Base-by-base conservation (phyloP, 2,888 invertebrate genomes). In the Geophilus truncorum region DNA sequence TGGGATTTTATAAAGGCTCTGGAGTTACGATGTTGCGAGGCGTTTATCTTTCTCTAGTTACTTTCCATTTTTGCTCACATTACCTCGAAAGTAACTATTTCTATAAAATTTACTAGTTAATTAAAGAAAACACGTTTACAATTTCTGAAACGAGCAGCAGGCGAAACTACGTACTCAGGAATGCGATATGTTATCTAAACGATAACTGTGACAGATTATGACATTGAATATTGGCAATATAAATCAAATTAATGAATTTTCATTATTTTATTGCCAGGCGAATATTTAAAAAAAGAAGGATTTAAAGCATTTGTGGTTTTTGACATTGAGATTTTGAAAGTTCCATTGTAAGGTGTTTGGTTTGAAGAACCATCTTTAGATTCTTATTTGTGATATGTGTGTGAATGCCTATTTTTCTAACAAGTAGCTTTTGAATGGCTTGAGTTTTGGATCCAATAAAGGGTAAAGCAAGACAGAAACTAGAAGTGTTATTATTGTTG, bases 31-130 rank as follows among this genome's bases (percentile, higher is more conserved):
- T 93, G 84, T 90, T 94, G 0, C 89, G 99, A 82, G 99, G 99
- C 87, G 93, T n/a, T n/a, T 99, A 3, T 93, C 95, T 34, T 99
- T 99, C 89, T 98, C 98, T 28, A 93, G 99, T 70, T 99, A 99
- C 89, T 99, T 99, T 89, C 99, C 99, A 34, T 88, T 97, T 99
- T 99, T 88, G 98, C 98, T 23, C 93, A 94, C 80, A 89, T 99
- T 18, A 98, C 98, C 87, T 91, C 91, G 81, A 87, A 96, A 82
- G 98, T 96, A 0, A 94, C 4, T 18, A 32, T 32, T 32, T 7
- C 7, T n/a, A 18, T 51, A 18, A 51, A 51, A 18, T 51, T 51
- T 1, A 51, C 4, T 75, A 25, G 5, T 18, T 23, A 75, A 2
- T 75, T 18, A n/a, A n/a, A 99, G 70, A 99, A 99, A 89, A 99